These are phyloP conservation scores for Conomelus anceps DNA, from an alignment of 2,888 invertebrate genomes.

Conservation along the genomic window DNA sequence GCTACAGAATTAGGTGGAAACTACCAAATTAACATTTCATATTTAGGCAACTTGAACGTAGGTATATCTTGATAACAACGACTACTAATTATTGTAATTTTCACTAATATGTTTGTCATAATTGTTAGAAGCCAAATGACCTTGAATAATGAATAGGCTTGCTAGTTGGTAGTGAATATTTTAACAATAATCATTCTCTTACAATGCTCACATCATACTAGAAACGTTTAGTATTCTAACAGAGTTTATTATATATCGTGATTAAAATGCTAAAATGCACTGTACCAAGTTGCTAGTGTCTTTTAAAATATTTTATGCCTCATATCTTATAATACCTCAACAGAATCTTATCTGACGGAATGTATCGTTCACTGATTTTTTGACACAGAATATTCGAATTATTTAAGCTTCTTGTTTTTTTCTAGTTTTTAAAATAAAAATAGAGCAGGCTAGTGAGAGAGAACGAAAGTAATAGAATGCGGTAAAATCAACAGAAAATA, in stretches of 20 bases:
- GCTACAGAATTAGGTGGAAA: background rate
- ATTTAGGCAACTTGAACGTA: background rate
- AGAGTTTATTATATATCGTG: too few relatives aligned
- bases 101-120: background rate
- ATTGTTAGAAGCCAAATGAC: background rate
- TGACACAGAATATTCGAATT: too few relatives aligned
- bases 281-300: background rate
- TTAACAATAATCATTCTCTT: background rate
- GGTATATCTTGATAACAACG: background rate
- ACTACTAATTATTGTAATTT: background rate
- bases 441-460: too few relatives aligned
- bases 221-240: background rate
- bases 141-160: background rate
- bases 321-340: background rate
- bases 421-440: too few relatives aligned
- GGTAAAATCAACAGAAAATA: background rate
- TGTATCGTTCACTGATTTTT: too few relatives aligned
- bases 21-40: background rate
- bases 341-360: background rate
- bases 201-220: background rate
- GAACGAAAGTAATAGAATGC: too few relatives aligned
- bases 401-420: too few relatives aligned
- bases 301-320: background rate
- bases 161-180: background rate
- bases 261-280: background rate